Percentiles rank a stretch among this genome's conserved stretches.
phyloP scores from a whole-genome alignment of 2,113 vertebrate genomes.

The Echinops telfairi region DNA sequence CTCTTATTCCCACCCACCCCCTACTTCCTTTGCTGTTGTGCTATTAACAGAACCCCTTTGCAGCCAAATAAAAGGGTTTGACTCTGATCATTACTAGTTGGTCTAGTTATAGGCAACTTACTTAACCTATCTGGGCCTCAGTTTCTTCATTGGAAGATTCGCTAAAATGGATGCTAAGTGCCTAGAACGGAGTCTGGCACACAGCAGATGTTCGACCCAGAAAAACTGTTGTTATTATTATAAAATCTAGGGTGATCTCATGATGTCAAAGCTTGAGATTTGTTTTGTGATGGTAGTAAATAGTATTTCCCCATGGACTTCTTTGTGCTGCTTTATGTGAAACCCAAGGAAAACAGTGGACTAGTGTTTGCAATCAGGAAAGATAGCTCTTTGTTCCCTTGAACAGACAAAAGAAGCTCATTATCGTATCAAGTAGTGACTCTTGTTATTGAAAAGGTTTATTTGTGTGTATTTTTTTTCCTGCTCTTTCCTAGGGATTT shows the following conservation, averaged over 20 bases:
- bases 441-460: conserved; percentile 82
- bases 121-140: conserved; percentile 21
- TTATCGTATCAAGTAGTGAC: conserved; percentile 78
- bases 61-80: conserved; percentile 50
- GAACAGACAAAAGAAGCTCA: conserved; percentile 72
- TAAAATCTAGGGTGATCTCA: conserved; percentile 38
- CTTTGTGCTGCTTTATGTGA: conserved; percentile 66
- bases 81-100: conserved; percentile 39
- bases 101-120: not conserved
- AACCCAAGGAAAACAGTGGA: conserved; percentile 72
- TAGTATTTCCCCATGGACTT: conserved; percentile 61
- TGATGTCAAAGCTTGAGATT: conserved; percentile 54
- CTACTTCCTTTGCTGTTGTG: conserved; percentile 34
- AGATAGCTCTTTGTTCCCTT: conserved; percentile 74
- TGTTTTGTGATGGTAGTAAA: conserved; percentile 73
- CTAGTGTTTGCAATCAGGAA: conserved; percentile 66
- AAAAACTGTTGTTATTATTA: conserved; percentile 49
- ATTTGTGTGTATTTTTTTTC: conserved; percentile 74
- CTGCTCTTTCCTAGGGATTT: conserved; percentile 90
- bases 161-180: conserved; percentile 37
- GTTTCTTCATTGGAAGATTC: conserved; percentile 57
- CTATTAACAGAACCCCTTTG: conserved; percentile 46
- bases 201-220: conserved; percentile 46
- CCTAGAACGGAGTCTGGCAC: conserved; percentile 13
- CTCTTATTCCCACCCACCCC: conserved; percentile 42